phyloP scores from a whole-genome alignment of 2,797 vertebrate genomes.

The Nothura maculosa region DNA sequence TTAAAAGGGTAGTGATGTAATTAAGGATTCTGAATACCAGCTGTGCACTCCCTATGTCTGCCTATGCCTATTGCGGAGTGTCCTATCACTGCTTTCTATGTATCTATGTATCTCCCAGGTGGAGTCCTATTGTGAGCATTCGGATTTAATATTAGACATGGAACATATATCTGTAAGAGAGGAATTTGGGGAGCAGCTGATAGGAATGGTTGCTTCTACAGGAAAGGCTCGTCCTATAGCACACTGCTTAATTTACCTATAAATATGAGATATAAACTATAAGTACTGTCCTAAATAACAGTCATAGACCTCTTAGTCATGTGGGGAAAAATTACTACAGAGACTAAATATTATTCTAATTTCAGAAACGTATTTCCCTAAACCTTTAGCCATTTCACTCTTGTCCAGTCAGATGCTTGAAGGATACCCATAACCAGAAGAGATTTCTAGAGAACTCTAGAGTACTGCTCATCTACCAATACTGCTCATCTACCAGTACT shows the following conservation, averaged over 20 bases:
- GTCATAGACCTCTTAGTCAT: not conserved
- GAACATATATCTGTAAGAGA: no score
- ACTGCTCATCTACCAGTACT: not conserved
- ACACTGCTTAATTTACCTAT: no score
- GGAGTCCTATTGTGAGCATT: no score
- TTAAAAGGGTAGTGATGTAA: not conserved
- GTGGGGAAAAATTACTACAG: not conserved
- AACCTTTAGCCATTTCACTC: not conserved
- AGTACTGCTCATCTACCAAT: not conserved
- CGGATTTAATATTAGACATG: no score
- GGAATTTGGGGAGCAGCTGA: no score
- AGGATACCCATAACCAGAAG: not conserved
- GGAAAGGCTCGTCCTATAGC: no score
- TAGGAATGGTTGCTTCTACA: no score
- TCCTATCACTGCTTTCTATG: not conserved
- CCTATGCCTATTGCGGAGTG: not conserved
- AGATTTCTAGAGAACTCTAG: not conserved
- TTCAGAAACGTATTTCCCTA: not conserved
- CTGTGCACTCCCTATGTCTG: rapidly evolving
- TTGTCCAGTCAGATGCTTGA: not conserved
- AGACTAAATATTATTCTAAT: not conserved
- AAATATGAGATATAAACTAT: not conserved
- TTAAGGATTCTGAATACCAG: not conserved
- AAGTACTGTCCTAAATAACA: not conserved
- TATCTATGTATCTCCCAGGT: not conserved